These are phyloP conservation scores for Limosa lapponica DNA, from an alignment of 2,797 vertebrate species.

Conservation along the genomic window DNA sequence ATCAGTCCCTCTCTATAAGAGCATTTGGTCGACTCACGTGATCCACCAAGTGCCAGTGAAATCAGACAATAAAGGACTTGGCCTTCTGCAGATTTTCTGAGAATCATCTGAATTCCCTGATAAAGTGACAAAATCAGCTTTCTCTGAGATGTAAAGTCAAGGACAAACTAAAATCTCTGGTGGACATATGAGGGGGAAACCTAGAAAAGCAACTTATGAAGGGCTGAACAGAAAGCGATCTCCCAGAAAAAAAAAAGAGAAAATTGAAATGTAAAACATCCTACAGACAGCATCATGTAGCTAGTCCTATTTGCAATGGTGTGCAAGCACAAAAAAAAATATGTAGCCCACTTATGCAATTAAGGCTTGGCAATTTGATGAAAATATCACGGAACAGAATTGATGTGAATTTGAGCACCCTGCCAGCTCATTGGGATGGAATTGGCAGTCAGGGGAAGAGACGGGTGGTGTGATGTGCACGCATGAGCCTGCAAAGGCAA, in stretches of 20 bases:
- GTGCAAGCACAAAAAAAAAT: not conserved
- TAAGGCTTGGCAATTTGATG: slow-evolving; percentile 71
- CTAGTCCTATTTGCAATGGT: slow-evolving; percentile 29
- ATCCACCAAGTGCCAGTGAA: not conserved
- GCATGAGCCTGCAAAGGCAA: slow-evolving; percentile 61
- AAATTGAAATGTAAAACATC: slow-evolving; percentile 22
- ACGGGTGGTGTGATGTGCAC: slow-evolving; percentile 63
- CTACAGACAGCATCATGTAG: not conserved
- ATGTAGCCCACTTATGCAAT: slow-evolving; percentile 67
- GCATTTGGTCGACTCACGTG: not conserved
- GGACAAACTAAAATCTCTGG: not conserved
- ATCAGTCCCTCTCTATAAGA: not conserved
- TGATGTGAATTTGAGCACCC: slow-evolving; percentile 65
- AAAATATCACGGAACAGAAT: slow-evolving; percentile 70
- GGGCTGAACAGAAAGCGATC: not conserved
- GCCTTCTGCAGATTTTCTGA: not conserved
- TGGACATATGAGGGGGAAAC: not conserved
- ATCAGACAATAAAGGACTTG: not conserved
- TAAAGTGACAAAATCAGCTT: not conserved
- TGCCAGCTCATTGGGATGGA: slow-evolving; percentile 68
- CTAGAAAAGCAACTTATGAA: not conserved
- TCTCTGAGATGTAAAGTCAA: not conserved
- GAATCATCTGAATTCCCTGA: not conserved
- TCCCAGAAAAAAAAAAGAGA: not conserved
- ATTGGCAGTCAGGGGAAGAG: slow-evolving; percentile 66